These are phyloP conservation scores for Nasonia longicornis DNA, from an alignment of 1,140 invertebrate genomes.

Conservation along the genomic window DNA sequence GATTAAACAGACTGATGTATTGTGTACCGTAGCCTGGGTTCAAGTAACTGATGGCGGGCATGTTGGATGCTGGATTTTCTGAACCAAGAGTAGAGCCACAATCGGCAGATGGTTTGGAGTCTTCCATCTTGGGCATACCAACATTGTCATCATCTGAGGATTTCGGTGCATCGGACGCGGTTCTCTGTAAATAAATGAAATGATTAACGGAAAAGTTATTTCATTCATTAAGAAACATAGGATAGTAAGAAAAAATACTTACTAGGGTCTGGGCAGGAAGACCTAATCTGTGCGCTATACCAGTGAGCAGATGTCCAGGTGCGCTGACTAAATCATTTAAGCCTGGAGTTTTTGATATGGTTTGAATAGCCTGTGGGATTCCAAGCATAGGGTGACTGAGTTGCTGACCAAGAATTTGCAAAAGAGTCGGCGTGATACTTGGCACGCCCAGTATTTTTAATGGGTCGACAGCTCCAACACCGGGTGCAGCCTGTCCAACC, in stretches of 20 bases:
- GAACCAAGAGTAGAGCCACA: neutral
- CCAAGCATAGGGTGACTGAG: conserved; percentile 17
- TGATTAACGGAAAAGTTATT: neutral
- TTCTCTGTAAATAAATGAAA: neutral
- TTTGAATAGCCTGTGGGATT: conserved; percentile 26
- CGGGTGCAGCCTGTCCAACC: neutral
- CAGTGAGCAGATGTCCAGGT: conserved; percentile 23
- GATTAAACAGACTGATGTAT: neutral
- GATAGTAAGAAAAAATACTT: conserved; percentile 37
- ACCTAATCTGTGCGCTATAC: neutral
- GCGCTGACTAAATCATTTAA: conserved; percentile 22
- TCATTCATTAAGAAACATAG: neutral
- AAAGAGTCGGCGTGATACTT: neutral
- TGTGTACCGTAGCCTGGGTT: neutral
- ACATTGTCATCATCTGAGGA: neutral
- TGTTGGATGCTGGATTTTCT: neutral
- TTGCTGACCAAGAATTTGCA: conserved; percentile 18
- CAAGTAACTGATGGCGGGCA: neutral
- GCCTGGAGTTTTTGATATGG: conserved; percentile 9
- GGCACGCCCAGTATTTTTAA: neutral
- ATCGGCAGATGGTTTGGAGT: neutral
- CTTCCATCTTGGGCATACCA: neutral
- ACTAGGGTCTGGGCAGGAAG: conserved; percentile 22
- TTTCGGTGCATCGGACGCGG: too few species aligned
- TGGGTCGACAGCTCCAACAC: conserved; percentile 1